Conservation (phyloP, 37 sponge, comb jelly and placozoan species). For the Diacarnus erythraeanus region DNA sequence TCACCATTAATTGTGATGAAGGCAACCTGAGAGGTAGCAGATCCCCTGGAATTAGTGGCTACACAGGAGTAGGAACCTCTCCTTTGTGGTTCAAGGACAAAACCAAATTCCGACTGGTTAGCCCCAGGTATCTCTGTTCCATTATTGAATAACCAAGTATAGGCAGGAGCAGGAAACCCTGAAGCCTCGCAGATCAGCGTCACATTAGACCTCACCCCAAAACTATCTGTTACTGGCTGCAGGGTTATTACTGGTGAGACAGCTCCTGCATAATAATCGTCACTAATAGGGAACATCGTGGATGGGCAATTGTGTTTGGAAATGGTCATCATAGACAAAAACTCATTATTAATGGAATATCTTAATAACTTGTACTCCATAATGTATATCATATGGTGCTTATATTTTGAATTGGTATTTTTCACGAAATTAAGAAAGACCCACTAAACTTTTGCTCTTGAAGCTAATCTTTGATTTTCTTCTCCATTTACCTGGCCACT, state of each 20-base stretch:
- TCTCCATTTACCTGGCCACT: too few species aligned
- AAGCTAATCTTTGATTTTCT: too few species aligned
- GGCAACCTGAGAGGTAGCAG: neutral
- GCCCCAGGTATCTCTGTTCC: neutral
- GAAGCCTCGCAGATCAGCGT: constrained; percentile 13
- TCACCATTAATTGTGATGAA: constrained; percentile 5
- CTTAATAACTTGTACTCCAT: too few species aligned
- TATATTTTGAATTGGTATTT: too few species aligned
- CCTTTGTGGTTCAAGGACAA: neutral
- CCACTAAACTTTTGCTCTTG: too few species aligned
- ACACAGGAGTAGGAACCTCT: constrained; percentile 23
- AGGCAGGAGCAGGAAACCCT: constrained; percentile 9
- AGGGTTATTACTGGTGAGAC: neutral
- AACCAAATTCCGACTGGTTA: neutral
- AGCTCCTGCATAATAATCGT: too few species aligned
- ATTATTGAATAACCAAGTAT: constrained; percentile 7
- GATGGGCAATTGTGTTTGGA: too few species aligned
- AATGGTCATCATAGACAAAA: too few species aligned
- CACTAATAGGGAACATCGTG: too few species aligned
- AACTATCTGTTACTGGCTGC: neutral
- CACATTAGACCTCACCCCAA: neutral
- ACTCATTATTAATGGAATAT: too few species aligned
- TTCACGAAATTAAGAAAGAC: too few species aligned
- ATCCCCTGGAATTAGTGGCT: constrained; percentile 1
- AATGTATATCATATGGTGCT: too few species aligned